Base-by-base conservation (phyloP, 2,888 invertebrate genomes). In the Aquatica leii region DNA sequence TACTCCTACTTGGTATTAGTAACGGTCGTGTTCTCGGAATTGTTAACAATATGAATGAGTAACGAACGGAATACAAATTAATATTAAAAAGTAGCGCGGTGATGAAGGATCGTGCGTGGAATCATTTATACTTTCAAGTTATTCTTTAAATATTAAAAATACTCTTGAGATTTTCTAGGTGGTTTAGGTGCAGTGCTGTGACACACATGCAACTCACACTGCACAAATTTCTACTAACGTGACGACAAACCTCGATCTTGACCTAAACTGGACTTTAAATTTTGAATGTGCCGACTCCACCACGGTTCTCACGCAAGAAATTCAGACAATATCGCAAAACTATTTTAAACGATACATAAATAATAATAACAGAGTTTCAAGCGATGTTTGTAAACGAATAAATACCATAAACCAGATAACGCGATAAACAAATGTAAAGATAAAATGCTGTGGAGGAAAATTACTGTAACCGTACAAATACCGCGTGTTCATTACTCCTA, bases 201-300 rank as follows among this genome's bases (percentile, higher is more conserved):
- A 65, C 65, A 65, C 40, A 65, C 60, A 59, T 60, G 62, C 64
- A 60, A 68, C 52, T 69, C 62, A 65, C 69, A 71, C 67, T 52
- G 67, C 65, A 69, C 65, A 69, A 68, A 65, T 65, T n/a, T n/a
- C n/a, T n/a, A n/a, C n/a, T n/a, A n/a, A n/a, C n/a, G 46, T 37
- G 51, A 51, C 50, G 58, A 65, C 60, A 66, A 74, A 68, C 72
- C 73, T 67, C 69, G 72, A 69, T 73, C 73, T 75, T 75, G 74
- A 74, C 74, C 76, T 71, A 73, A 76, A 74, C 75, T 72, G 76
- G 78, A 71, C 77, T 78, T 80, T 80, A 78, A 80, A n/a, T 78
- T 48, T 53, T 24, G 20, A 24, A 15, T 8, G 37, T 21, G 46
- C 31, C 40, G 34, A 20, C 54, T 63, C 63, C 59, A 53, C 49